Conservation (phyloP, 2,797 vertebrate species). For the Malacoctenus gilli region DNA sequence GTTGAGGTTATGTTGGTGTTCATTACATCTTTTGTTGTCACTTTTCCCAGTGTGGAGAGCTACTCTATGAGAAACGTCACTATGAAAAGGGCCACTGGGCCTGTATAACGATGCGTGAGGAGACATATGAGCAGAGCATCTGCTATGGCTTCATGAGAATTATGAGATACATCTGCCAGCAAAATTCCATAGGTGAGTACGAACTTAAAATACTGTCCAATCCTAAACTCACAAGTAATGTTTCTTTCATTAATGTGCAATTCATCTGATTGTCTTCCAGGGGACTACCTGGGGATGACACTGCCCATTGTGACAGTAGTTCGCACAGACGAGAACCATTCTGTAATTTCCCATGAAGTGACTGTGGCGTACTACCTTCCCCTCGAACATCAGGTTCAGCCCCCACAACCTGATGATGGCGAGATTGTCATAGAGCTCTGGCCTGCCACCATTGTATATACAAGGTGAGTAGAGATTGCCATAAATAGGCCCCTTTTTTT, state of each 20-base stretch:
- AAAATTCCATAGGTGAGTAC: conserved; percentile 86
- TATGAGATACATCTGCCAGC: conserved; percentile 92
- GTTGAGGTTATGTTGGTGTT: too few relatives aligned
- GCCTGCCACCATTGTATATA: conserved; percentile 84
- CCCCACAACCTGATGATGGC: conserved; percentile 81
- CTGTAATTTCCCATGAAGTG: conserved; percentile 74
- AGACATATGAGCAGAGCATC: conserved; percentile 91
- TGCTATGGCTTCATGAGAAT: conserved; percentile 93
- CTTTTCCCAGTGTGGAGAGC: conserved; percentile 81
- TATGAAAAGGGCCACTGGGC: conserved; percentile 91
- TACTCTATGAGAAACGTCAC: conserved; percentile 87
- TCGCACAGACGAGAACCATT: conserved; percentile 77
- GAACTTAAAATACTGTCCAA: neutral
- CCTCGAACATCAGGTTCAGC: conserved; percentile 79
- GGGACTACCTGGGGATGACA: conserved; percentile 87
- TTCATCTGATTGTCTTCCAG: conserved; percentile 60
- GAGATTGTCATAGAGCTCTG: conserved; percentile 88
- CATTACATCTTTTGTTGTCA: too few relatives aligned
- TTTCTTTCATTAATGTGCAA: neutral
- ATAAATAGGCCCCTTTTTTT: too few relatives aligned
- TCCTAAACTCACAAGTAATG: too few relatives aligned
- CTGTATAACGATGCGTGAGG: conserved; percentile 84
- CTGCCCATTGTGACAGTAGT: conserved; percentile 89
- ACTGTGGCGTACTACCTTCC: conserved; percentile 89
- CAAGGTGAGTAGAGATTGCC: conserved; percentile 81